A percentile compares a stretch with the other conserved stretches of the same genome.
Conservation (phyloP, 35 echinoderm and acorn worm species). For the Apostichopus californicus region DNA sequence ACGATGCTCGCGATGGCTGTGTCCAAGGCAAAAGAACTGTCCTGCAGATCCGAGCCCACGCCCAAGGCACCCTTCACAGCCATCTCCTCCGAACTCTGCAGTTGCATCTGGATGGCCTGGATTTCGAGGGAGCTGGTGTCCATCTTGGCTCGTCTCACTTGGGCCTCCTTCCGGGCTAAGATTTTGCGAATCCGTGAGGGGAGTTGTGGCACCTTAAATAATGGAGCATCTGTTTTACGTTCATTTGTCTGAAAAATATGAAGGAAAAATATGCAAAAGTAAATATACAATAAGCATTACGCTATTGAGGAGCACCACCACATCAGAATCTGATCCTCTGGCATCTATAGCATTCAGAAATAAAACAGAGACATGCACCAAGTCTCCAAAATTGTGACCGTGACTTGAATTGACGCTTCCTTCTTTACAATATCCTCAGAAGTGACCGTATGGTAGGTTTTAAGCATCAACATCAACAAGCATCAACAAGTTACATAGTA, state of each 20-base stretch:
- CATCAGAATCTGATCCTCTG: no score
- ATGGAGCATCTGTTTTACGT: conserved; percentile 48
- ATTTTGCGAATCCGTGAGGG: conserved; percentile 59
- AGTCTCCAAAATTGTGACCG: no score
- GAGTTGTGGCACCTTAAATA: conserved; percentile 59
- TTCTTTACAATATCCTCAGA: background rate
- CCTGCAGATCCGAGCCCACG: conserved; percentile 31
- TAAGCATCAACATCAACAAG: no score
- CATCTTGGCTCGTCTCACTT: conserved; percentile 36
- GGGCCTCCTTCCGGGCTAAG: conserved; percentile 42
- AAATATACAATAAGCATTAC: background rate
- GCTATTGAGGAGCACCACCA: no score
- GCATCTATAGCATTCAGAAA: no score
- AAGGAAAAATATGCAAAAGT: background rate
- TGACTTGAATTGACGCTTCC: no score
- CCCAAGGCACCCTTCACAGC: conserved; percentile 38
- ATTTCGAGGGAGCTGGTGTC: conserved; percentile 52
- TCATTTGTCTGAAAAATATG: conserved; percentile 59
- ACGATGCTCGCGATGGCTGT: conserved; percentile 56
- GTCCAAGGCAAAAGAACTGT: conserved; percentile 47
- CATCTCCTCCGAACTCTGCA: conserved; percentile 51
- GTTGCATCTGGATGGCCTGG: conserved; percentile 55
- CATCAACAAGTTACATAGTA: no score
- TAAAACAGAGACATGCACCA: no score
- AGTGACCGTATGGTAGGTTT: background rate